Evolutionary conservation across 2,888 invertebrate genomes (phyloP).

Genomic region (Papilio protenor): DNA sequence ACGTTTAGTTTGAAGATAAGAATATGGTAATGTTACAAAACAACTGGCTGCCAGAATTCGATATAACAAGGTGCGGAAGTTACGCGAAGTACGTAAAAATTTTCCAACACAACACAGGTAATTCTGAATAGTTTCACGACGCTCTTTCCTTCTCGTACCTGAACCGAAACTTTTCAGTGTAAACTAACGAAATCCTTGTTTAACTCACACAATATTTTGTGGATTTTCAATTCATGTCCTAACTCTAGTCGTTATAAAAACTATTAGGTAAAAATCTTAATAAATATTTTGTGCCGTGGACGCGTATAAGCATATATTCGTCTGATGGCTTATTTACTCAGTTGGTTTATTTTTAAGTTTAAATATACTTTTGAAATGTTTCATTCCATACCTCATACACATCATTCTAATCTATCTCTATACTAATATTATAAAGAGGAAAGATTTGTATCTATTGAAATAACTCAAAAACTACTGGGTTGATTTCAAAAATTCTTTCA

Average conservation of each 20-base stretch:
- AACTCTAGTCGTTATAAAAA: background rate
- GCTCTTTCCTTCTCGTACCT: slow-evolving; percentile 20
- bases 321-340: too few species aligned
- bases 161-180: slow-evolving; percentile 26
- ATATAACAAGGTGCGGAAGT: slow-evolving; percentile 22
- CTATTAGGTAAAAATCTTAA: background rate
- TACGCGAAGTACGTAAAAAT: slow-evolving; percentile 1
- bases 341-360: too few species aligned
- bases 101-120: slow-evolving; percentile 17
- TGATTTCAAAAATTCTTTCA: too few species aligned
- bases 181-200: slow-evolving; percentile 24
- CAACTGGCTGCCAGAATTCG: slow-evolving; percentile 4
- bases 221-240: slow-evolving; percentile 9
- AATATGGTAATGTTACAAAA: background rate
- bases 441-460: too few species aligned
- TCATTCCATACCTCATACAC: too few species aligned
- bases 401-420: too few species aligned
- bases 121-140: slow-evolving; percentile 30
- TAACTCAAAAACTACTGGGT: too few species aligned
- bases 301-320: too few species aligned
- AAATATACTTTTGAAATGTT: too few species aligned
- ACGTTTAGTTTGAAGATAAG: too few species aligned
- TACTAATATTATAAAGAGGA: too few species aligned
- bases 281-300: background rate
- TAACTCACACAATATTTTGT: slow-evolving; percentile 13